A percentile compares a stretch with the other conserved stretches of the same genome.
Evolutionary conservation across 2,113 vertebrate genomes (phyloP).

Genomic region (Ariopsis seemanni): DNA sequence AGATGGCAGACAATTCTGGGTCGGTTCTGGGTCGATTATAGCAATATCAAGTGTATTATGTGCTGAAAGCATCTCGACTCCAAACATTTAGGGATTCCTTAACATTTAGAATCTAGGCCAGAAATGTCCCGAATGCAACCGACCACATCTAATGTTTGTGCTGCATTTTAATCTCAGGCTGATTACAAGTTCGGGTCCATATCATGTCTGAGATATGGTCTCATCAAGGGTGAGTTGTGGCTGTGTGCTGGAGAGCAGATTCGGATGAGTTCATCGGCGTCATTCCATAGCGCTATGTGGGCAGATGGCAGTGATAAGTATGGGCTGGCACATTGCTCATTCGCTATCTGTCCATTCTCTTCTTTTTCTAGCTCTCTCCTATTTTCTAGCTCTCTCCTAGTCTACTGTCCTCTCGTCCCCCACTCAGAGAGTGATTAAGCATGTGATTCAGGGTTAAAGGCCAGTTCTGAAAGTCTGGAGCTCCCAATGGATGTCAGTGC

Average conservation of each 20-base stretch:
- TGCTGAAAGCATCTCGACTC: conserved; percentile 8
- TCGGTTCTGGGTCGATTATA: neutral
- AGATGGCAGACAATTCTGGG: conserved; percentile 18
- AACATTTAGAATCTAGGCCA: conserved; percentile 19
- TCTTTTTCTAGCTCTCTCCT: neutral
- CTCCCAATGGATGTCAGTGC: neutral
- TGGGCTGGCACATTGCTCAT: neutral
- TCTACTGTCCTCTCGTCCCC: neutral
- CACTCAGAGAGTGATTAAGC: neutral
- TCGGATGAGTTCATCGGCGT: conserved; percentile 6
- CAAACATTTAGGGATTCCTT: conserved; percentile 9
- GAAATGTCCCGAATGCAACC: neutral
- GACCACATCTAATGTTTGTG: neutral
- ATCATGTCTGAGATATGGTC: neutral
- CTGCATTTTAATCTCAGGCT: neutral
- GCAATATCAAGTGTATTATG: neutral
- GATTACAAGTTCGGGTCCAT: conserved; percentile 13
- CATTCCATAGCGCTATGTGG: conserved; percentile 1
- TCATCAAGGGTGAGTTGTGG: conserved; percentile 3
- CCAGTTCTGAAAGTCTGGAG: neutral
- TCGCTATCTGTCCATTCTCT: neutral
- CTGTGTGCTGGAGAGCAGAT: neutral
- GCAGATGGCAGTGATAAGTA: conserved; percentile 1
- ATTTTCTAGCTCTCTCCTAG: no score
- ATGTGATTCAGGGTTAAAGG: conserved; percentile 6